Conservation (phyloP, 2,888 invertebrate genomes). For the Vanessa cardui region DNA sequence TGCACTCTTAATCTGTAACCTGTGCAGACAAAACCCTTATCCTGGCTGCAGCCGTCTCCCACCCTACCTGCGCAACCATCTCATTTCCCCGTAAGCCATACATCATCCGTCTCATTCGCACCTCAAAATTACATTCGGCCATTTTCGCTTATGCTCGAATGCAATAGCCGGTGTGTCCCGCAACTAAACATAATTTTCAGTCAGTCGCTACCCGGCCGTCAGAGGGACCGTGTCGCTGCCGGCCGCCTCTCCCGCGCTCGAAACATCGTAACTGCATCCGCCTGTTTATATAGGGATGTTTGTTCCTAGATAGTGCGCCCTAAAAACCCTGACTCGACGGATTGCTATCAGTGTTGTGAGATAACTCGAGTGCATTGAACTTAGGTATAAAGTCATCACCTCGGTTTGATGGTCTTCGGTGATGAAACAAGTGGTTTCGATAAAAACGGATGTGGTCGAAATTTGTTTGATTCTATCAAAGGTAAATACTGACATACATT, state of each 20-base stretch:
- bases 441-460: slow-evolving; percentile 63
- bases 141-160: slow-evolving; percentile 78
- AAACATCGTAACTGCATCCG: slow-evolving; percentile 68
- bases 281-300: slow-evolving; percentile 74
- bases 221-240: slow-evolving; percentile 65
- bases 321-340: slow-evolving; percentile 60
- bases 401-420: slow-evolving; percentile 61
- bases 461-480: slow-evolving; percentile 72
- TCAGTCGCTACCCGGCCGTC: slow-evolving; percentile 74
- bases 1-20: slow-evolving; percentile 69
- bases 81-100: slow-evolving; percentile 52
- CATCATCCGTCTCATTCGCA: slow-evolving; percentile 64
- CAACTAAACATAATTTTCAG: slow-evolving; percentile 78
- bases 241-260: slow-evolving; percentile 60
- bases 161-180: slow-evolving; percentile 82
- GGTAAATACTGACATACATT: slow-evolving; percentile 64
- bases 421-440: slow-evolving; percentile 42
- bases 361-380: slow-evolving; percentile 16
- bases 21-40: slow-evolving; percentile 69
- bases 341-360: slow-evolving; percentile 66
- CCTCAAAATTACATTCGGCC: slow-evolving; percentile 77
- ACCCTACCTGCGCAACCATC: slow-evolving; percentile 69
- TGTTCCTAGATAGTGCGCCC: slow-evolving; percentile 73
- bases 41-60: slow-evolving; percentile 66
- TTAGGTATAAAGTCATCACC: slow-evolving; percentile 51